Percentiles rank a stretch among this genome's conserved stretches.
phyloP scores from a whole-genome alignment of 2,113 vertebrate genomes.

The Ia io region DNA sequence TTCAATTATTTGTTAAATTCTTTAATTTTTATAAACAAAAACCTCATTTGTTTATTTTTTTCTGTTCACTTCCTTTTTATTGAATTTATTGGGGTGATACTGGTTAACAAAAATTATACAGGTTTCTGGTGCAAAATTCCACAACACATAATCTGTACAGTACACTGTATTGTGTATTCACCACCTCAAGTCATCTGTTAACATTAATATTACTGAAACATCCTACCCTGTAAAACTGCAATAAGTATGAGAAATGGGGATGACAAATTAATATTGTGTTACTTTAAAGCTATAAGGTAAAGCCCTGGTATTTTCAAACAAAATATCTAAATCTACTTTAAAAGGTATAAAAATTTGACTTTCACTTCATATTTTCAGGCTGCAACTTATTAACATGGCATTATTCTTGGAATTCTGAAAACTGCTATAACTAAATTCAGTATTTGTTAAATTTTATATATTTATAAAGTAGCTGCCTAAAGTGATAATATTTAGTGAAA shows the following conservation, averaged over 20 bases:
- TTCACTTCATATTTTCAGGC: neutral
- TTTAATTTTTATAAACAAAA: neutral
- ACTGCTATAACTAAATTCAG: neutral
- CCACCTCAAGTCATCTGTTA: neutral
- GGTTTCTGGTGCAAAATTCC: neutral
- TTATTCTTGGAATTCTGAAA: neutral
- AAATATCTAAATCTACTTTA: neutral
- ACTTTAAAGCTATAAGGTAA: neutral
- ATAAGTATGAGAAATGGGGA: neutral
- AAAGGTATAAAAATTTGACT: neutral
- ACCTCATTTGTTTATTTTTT: neutral
- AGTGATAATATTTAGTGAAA: neutral
- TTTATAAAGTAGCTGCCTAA: neutral
- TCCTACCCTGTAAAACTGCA: neutral
- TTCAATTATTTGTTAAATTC: conserved; percentile 23
- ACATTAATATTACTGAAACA: conserved; percentile 25
- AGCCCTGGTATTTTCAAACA: conserved; percentile 3
- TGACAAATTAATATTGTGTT: neutral
- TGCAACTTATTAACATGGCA: neutral
- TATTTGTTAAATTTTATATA: neutral
- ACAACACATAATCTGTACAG: neutral
- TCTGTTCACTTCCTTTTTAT: neutral
- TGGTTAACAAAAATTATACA: neutral
- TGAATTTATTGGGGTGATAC: neutral
- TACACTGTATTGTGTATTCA: neutral